Base-by-base conservation (phyloP, 2,113 vertebrate genomes). In the Epinephelus cyanopodus region DNA sequence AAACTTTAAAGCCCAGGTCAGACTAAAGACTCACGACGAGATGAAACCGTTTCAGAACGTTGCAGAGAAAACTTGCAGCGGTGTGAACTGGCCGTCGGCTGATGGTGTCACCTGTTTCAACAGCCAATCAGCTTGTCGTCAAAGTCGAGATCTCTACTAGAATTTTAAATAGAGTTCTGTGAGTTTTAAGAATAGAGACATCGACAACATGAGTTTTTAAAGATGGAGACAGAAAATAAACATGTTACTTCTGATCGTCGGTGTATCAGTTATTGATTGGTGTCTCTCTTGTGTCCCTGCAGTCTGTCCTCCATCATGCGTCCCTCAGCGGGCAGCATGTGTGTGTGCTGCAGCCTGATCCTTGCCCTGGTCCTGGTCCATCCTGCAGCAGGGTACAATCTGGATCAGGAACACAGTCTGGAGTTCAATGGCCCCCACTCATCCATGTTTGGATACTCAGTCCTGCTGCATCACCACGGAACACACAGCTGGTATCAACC, bases 401-500 rank as follows among this genome's bases (percentile, higher is more conserved):
- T 99, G 90, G 97, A 99, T 93, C 90, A 94, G 3, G 88, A 94
- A 9, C 93, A 95, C 85, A 89, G 95, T 42, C 77, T 97, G 88
- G 81, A 95, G 29, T 97, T 97, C 87, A 77, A 17, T 0, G 97
- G 97, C 2, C 83, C 84, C 2, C 54, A 82, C 2, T 91, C 94
- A 69, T 97, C 97, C 23, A 65, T 97, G 53, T 99, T 99, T 68
- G 98, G 98, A 21, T 99, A 97, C 88, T 98, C 98, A 0, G 97
- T 99, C 37, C 90, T 97, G 65, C 92, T 99, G 87, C 97, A 99
- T 90, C 64, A 93, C n/a, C 91, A 96, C 60, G 90, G 87, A 73
- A 21, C 75, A 9, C 88, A 95, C 18, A 93, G 91, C n/a, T 98
- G 98, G 98, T 99, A 87, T 47, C 63, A 7, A 62, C 27, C 23